Evolutionary conservation across 64 coral and sea anemone genomes (phyloP), one percentile per base, ranked within the genome.

Genomic region (Montipora capricornis): DNA sequence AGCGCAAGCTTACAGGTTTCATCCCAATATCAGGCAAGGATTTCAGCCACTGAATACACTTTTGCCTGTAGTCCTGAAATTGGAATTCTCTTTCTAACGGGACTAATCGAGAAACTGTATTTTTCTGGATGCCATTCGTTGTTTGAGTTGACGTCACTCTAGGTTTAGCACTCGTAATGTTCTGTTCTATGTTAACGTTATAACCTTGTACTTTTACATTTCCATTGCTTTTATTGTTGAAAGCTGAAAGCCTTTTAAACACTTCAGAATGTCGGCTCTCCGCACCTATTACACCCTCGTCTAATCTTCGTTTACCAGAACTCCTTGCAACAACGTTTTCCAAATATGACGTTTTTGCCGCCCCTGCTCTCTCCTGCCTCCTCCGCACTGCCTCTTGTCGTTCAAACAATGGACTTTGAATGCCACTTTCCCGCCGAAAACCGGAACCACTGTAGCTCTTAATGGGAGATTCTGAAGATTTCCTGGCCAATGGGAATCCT

Each of bases 21-120:
- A 44, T 86, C 49, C 45, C 47, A 73, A 3, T 73, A 17, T 71
- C 82, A 11, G 82, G 82, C 0, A 86, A 67, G 9, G 82, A 86
- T 73, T 86, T 69, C 17, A 86, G n/a, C 82, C 82, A 86, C 82
- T 86, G 82, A 49, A 71, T 73, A 13, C 82, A 86, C 47, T 86
- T 86, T 50, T 86, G 82, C 22, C 82, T 86, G 66, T 86, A 86
- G 66, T 86, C 82, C 17, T 86, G 82, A 19, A 49, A 73, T 19
- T 86, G n/a, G 47, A 49, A 69, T 22, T 71, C 66, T 14, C 66
- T 86, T 1, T 86, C 66, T 44, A 71, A 7, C 6, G 82, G 49
- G 13, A 71, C 3, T 86, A 5, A 62, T 71, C 9, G 17, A n/a
- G 82, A 86, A 50, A 13, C 46, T 20, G 82, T 50, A 10, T 86